Evolutionary conservation across 1,140 invertebrate species (phyloP), one percentile per base, ranked within the genome.

Genomic region (Wiebesia pumilae): DNA sequence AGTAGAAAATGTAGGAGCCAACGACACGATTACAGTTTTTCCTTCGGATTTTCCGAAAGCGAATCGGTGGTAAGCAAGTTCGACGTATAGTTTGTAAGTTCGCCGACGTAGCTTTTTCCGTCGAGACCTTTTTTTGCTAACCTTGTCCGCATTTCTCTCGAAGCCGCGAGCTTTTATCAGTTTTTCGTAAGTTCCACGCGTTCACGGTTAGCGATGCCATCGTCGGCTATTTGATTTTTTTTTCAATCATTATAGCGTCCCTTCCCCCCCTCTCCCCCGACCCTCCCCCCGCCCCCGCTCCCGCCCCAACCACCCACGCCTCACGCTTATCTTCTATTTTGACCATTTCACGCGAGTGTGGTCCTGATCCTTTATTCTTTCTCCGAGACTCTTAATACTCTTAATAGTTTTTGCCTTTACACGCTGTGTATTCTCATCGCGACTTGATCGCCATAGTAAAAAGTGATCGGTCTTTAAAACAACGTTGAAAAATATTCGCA

Each of bases 61-160:
- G 30, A 12, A 75, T 73, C 30, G 19, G 30, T 30, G 14, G 3
- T 54, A 21, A 3, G 35, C 69, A 81, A 81, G 33, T 79, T 33
- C 27, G 27, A 73, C 71, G 30, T 30, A 47, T 77, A 75, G 82
- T 65, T 62, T n/a, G 47, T 38, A 84, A 83, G 71, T 84, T 84
- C 40, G 51, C 38, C 21, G 43, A 79, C 75, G 54, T 38, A 62
- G 43, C 43, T 75, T 79, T 85, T 85, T 69, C 62, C 77, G 21
- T 27, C 43, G 33, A 12, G n/a, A 27, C 0, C 58, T 47, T 80
- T 69, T 85, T 81, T 38, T 33, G 30, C 19, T 3, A 47, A 21
- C 24, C 67, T 54, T 65, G 54, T 62, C 47, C 14, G 38, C 27
- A 38, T 67, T 47, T 81, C 24, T 43, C 51, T n/a, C 3, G 33